Evolutionary conservation across 2,888 invertebrate species (phyloP).

Genomic region (Deilephila elpenor): DNA sequence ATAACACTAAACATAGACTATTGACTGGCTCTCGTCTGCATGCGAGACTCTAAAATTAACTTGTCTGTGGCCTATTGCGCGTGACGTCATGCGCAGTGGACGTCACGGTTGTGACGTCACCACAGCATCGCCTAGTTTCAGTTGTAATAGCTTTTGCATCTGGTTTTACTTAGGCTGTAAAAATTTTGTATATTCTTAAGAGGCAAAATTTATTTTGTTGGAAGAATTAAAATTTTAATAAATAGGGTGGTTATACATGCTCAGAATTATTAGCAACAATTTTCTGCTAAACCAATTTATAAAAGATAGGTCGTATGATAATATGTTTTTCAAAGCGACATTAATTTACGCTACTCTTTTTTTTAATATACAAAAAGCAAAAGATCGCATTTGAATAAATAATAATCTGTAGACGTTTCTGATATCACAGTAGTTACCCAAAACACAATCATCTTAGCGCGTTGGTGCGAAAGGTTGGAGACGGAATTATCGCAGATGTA

Average conservation of each 20-base stretch:
- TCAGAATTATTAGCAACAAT: no score
- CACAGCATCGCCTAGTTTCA: conserved; percentile 15
- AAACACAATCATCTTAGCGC: no score
- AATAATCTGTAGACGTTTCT: no score
- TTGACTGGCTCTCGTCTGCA: conserved; percentile 1
- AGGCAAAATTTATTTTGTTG: no score
- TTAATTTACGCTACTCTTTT: neutral
- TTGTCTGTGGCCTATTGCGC: conserved; percentile 31
- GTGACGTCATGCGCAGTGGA: conserved; percentile 64
- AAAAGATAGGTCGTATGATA: neutral
- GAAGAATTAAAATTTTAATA: no score
- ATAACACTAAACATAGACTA: conserved; percentile 17
- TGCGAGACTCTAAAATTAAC: conserved; percentile 26
- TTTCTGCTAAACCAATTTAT: no score
- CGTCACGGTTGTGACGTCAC: conserved; percentile 61
- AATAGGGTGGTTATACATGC: no score
- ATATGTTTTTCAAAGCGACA: neutral
- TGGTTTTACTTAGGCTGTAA: neutral
- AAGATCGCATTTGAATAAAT: neutral
- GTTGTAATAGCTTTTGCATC: neutral
- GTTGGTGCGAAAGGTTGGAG: no score
- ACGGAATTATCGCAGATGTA: no score
- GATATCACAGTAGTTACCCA: no score
- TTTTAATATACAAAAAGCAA: neutral
- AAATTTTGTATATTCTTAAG: neutral